phyloP scores from a whole-genome alignment of 2,888 invertebrate species.

The Drosophila kuntzei region DNA sequence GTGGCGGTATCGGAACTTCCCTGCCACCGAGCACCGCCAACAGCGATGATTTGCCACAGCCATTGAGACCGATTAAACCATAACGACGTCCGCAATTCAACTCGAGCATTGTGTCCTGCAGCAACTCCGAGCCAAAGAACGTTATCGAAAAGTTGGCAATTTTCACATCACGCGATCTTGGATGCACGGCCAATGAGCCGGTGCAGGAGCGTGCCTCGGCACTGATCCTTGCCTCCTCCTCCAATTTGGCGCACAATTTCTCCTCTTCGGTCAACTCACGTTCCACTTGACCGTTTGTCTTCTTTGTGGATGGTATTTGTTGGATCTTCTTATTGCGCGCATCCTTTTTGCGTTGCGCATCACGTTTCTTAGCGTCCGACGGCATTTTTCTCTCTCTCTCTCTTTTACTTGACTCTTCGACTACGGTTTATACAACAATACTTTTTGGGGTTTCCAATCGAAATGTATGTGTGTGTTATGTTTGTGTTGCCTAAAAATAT shows the following conservation, averaged over 20 bases:
- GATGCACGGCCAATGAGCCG: conserved; percentile 97
- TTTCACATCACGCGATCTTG: conserved; percentile 97
- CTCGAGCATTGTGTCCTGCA: conserved; percentile 98
- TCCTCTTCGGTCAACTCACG: conserved; percentile 87
- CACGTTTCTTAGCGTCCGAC: conserved; percentile 99
- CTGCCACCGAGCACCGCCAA: conserved; percentile 96
- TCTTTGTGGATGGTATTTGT: conserved; percentile 86
- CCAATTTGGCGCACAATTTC: conserved; percentile 93
- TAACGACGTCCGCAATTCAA: conserved; percentile 98
- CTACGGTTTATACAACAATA: conserved; percentile 38
- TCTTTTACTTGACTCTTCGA: conserved; percentile 1
- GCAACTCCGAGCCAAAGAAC: conserved; percentile 98
- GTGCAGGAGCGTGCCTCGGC: conserved; percentile 97
- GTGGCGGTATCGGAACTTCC: conserved; percentile 97
- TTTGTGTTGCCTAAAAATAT: conserved; percentile 22
- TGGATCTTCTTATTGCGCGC: conserved; percentile 88
- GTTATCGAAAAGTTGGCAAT: conserved; percentile 98
- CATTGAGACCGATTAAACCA: conserved; percentile 98
- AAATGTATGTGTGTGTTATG: conserved; percentile 27
- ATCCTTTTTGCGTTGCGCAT: conserved; percentile 98
- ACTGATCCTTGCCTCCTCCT: conserved; percentile 95
- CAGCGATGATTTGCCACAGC: conserved; percentile 98
- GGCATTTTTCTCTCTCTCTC: conserved; percentile 90
- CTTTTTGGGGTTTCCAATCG: conserved; percentile 33
- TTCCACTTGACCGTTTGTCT: conserved; percentile 87